Base-by-base conservation (phyloP, 2,888 invertebrate genomes). In the Pachycephus smyrnensis region DNA sequence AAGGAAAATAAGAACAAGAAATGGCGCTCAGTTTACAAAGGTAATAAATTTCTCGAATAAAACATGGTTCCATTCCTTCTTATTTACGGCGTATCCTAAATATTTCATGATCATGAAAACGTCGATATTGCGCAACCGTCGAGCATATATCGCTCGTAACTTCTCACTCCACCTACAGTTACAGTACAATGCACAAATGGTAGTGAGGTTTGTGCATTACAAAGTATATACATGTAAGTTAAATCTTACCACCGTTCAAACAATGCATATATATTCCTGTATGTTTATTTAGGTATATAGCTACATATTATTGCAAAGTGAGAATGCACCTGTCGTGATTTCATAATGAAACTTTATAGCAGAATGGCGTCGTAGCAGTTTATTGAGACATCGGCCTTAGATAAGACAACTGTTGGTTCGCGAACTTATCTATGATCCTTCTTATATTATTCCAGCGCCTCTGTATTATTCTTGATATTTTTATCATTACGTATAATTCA, bases 41-140 rank as follows among this genome's bases (percentile, higher is more conserved):
- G 73, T 82, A 83, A 83, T 74, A 80, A 77, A 81, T 77, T 74
- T 76, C 77, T 80, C 78, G 79, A 80, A 78, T 82, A 80, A 84
- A 81, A 82, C 80, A 83, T 82, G 68, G 9, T 79, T 37, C 76
- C 73, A 76, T 82, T 77, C 74, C 40, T 73, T 77, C 75, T 69
- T 73, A 71, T 71, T 71, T 71, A 73, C 40, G 40, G 75, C 75
- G 69, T 73, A 75, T 75, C 75, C 55, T 68, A 80, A 82, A 81
- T 82, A 80, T 79, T 82, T 81, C 80, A 82, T 78, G 79, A 79
- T 78, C 68, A 69, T 80, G 73, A 69, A 37, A 73, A 75, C 68
- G 69, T 30, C 31, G 35, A 73, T 73, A 37, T 40, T 75, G 35
- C 73, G 35, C 35, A 35, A 75, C 73, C 69, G 30, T 75, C 33